A percentile compares a stretch with the other conserved stretches of the same genome.
Evolutionary conservation across 2,797 vertebrate genomes (phyloP).

Genomic region (Gobionotothen gibberifrons): DNA sequence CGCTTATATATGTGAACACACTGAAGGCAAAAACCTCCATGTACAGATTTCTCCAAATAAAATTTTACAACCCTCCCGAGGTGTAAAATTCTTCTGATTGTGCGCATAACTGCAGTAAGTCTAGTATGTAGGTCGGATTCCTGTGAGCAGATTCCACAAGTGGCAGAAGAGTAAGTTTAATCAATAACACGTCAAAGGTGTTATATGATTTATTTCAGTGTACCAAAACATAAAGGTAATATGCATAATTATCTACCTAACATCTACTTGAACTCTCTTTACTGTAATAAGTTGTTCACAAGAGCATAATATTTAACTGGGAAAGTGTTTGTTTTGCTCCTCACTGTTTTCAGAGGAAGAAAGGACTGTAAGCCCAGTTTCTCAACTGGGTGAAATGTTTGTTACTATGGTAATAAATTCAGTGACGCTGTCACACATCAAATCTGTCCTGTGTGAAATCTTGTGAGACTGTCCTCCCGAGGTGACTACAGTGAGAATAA

Average conservation of each 20-base stretch:
- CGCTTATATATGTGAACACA: conserved; percentile 78
- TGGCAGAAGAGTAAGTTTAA: background rate
- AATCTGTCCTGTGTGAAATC: conserved; percentile 47
- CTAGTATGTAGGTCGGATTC: conserved; percentile 2
- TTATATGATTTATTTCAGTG: conserved; percentile 16
- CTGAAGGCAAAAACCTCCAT: conserved; percentile 81
- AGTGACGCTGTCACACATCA: conserved; percentile 41
- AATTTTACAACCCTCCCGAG: conserved; percentile 72
- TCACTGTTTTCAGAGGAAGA: conserved; percentile 27
- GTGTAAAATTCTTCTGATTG: conserved; percentile 64
- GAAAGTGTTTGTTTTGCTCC: conserved; percentile 6
- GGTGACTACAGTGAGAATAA: background rate
- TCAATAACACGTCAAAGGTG: conserved; percentile 17
- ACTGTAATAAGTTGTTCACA: conserved; percentile 38
- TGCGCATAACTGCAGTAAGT: conserved; percentile 15
- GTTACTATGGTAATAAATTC: conserved; percentile 74
- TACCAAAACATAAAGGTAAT: background rate
- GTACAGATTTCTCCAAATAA: conserved; percentile 85
- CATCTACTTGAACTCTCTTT: conserved; percentile 37
- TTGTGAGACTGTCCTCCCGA: background rate
- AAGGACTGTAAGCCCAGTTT: conserved; percentile 20
- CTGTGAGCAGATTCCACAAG: conserved; percentile 25
- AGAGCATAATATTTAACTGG: conserved; percentile 19
- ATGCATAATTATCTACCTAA: conserved; percentile 5
- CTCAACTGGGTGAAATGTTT: conserved; percentile 58